A percentile compares a stretch with the other conserved stretches of the same genome.
Conservation (phyloP, 2,797 vertebrate genomes). For the Mycteria americana region DNA sequence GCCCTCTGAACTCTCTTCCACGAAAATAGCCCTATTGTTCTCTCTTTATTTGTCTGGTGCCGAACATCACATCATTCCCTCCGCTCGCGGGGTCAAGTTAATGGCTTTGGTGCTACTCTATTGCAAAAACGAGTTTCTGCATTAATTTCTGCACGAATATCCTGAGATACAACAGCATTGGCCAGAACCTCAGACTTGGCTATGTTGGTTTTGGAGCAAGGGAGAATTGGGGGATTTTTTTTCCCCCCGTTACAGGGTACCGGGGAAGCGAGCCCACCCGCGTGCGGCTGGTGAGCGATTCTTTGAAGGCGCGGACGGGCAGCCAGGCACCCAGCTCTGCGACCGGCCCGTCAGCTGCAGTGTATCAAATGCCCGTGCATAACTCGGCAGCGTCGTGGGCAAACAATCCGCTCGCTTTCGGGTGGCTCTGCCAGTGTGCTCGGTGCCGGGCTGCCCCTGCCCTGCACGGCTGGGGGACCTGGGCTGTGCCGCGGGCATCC, state of each 20-base stretch:
- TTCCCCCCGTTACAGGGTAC: accelerated
- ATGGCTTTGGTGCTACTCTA: background rate
- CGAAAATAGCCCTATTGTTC: constrained; percentile 10
- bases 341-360: background rate
- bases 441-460: background rate
- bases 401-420: background rate
- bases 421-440: background rate
- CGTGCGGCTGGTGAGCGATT: accelerated
- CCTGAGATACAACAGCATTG: background rate
- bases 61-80: background rate
- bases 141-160: background rate
- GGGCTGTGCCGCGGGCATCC: background rate
- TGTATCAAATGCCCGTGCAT: background rate
- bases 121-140: background rate
- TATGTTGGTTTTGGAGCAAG: background rate
- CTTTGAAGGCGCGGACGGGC: background rate
- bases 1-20: background rate
- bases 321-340: background rate
- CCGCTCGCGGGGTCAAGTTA: background rate
- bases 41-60: background rate
- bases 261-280: accelerated
- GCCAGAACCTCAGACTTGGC: background rate
- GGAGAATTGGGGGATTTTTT: background rate
- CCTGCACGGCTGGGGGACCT: accelerated
- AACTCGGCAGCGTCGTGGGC: background rate